Evolutionary conservation across 2,888 invertebrate species (phyloP).

Genomic region (Sinopyrophorus schimmeli): DNA sequence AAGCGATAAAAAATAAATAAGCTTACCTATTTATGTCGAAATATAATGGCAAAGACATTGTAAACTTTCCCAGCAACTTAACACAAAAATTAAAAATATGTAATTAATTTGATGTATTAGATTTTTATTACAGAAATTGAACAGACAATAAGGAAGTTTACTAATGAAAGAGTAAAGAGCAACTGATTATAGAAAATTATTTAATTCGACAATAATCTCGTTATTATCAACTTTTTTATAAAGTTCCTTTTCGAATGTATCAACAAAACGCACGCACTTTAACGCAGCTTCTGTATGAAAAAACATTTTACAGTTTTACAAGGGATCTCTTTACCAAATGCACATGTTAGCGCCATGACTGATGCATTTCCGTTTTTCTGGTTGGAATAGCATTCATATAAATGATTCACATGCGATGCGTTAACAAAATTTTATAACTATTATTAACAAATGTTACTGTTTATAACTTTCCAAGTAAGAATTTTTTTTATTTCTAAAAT

Average conservation of each 20-base stretch:
- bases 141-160: constrained; percentile 1
- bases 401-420: too few relatives aligned
- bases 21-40: constrained; percentile 13
- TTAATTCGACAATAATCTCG: constrained; percentile 1
- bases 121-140: neutral
- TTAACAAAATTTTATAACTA: too few relatives aligned
- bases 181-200: constrained; percentile 1
- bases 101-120: neutral
- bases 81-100: neutral
- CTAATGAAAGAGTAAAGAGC: constrained; percentile 13
- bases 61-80: neutral
- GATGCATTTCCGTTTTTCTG: too few relatives aligned
- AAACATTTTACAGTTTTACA: too few relatives aligned
- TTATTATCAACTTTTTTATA: constrained; percentile 7
- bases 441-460: too few relatives aligned
- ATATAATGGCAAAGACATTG: constrained; percentile 13
- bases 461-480: too few relatives aligned
- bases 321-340: too few relatives aligned
- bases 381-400: too few relatives aligned
- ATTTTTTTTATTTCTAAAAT: too few relatives aligned
- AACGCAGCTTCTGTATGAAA: neutral
- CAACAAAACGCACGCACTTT: too few relatives aligned
- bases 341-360: too few relatives aligned
- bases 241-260: too few relatives aligned
- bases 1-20: neutral